These are phyloP conservation scores for Odontomyia ornata DNA, from an alignment of 2,888 invertebrate species.

Conservation along the genomic window DNA sequence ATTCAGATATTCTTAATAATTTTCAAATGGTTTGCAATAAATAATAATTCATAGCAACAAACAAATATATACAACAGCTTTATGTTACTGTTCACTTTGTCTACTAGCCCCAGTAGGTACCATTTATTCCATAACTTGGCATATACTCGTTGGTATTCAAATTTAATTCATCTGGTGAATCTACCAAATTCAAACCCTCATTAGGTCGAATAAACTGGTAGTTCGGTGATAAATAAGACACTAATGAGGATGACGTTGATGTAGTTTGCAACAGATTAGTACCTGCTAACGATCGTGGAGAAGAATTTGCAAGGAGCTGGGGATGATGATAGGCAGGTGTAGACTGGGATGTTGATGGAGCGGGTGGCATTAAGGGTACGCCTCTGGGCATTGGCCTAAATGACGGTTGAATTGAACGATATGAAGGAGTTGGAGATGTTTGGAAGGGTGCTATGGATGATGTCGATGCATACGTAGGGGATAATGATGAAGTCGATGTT, in stretches of 20 bases:
- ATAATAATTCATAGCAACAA: no score
- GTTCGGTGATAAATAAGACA: neutral
- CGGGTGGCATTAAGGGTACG: neutral
- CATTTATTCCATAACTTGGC: slow-evolving; percentile 51
- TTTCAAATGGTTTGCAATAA: no score
- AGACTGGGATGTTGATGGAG: neutral
- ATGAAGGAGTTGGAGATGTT: neutral
- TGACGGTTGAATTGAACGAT: neutral
- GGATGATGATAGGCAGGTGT: neutral
- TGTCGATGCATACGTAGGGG: neutral
- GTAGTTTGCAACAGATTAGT: neutral
- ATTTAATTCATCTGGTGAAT: slow-evolving; percentile 52
- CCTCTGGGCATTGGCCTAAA: neutral
- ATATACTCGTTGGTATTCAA: slow-evolving; percentile 62
- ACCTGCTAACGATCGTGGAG: neutral
- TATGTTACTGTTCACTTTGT: no score
- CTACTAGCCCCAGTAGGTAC: no score
- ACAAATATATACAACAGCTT: no score
- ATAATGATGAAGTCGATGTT: neutral
- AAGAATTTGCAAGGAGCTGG: no score
- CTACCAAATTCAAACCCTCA: slow-evolving; percentile 58
- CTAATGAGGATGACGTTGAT: neutral
- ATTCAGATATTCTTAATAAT: no score
- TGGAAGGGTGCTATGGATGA: neutral
- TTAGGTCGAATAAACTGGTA: slow-evolving; percentile 55